A percentile compares a stretch with the other conserved stretches of the same genome.
Conservation (phyloP, 1,140 invertebrate species). For the Trichonephila inaurata region DNA sequence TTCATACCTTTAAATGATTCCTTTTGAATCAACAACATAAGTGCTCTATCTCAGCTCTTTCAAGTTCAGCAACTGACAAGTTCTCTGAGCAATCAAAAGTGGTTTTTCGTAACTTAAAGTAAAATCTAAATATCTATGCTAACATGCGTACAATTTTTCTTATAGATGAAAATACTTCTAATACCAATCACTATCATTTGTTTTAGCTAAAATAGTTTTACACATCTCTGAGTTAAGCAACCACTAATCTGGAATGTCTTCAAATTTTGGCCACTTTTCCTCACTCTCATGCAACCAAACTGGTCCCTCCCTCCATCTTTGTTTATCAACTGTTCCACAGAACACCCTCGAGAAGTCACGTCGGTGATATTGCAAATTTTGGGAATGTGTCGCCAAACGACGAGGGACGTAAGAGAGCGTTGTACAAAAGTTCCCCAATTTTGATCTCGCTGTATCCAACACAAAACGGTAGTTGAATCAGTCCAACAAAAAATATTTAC, state of each 20-base stretch:
- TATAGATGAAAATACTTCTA: no score
- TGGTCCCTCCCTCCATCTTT: slow-evolving; percentile 31
- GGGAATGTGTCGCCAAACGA: background rate
- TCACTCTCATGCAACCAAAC: background rate
- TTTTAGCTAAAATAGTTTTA: background rate
- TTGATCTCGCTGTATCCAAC: background rate
- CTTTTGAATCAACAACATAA: no score
- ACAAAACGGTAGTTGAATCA: background rate
- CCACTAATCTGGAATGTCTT: background rate
- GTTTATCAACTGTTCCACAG: background rate
- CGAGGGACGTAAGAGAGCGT: background rate
- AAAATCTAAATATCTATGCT: no score
- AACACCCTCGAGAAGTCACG: background rate
- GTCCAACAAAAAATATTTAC: background rate
- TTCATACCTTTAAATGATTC: no score
- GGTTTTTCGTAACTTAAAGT: no score
- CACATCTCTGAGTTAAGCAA: background rate
- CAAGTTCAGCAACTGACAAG: no score
- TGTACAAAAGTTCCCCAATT: slow-evolving; percentile 21
- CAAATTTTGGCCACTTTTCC: background rate
- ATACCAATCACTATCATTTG: no score
- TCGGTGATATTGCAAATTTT: background rate
- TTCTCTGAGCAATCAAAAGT: no score
- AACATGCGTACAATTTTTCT: no score
- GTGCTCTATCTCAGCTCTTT: no score